A percentile compares a stretch with the other conserved stretches of the same genome.
Conservation (phyloP, 2,888 invertebrate species). For the Lamellibrachia columna region DNA sequence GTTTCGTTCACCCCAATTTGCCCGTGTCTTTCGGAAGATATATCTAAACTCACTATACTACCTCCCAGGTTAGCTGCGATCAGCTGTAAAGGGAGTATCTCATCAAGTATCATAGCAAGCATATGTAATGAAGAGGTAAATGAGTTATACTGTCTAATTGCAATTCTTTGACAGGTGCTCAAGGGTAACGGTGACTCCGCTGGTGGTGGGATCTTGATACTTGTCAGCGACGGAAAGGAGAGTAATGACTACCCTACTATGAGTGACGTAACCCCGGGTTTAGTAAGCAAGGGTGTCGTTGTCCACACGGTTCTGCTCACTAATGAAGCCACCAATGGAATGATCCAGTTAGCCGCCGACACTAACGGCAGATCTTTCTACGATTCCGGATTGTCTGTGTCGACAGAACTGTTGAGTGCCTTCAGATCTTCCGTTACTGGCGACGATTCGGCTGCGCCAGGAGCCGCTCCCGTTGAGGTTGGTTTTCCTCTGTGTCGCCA, state of each 20-base stretch:
- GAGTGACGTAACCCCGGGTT: background rate
- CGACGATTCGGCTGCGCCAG: background rate
- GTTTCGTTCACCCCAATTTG: no score
- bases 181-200: background rate
- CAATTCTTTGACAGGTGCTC: background rate
- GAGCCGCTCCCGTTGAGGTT: background rate
- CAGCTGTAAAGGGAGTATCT: no score
- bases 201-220: background rate
- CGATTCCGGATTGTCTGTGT: background rate
- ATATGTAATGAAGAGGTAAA: background rate
- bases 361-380: background rate
- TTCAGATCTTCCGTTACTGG: background rate
- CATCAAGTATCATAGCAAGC: background rate
- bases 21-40: no score
- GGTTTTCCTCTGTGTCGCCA: no score
- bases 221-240: background rate
- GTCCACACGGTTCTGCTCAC: background rate
- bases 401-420: background rate
- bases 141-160: background rate
- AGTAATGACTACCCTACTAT: background rate
- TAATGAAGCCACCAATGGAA: background rate
- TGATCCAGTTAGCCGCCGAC: slow-evolving; percentile 10
- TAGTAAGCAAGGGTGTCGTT: background rate
- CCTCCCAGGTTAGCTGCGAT: no score
- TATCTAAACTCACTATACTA: no score